Evolutionary conservation across 2,888 invertebrate genomes (phyloP).

Genomic region (Dolichomitus sp.): DNA sequence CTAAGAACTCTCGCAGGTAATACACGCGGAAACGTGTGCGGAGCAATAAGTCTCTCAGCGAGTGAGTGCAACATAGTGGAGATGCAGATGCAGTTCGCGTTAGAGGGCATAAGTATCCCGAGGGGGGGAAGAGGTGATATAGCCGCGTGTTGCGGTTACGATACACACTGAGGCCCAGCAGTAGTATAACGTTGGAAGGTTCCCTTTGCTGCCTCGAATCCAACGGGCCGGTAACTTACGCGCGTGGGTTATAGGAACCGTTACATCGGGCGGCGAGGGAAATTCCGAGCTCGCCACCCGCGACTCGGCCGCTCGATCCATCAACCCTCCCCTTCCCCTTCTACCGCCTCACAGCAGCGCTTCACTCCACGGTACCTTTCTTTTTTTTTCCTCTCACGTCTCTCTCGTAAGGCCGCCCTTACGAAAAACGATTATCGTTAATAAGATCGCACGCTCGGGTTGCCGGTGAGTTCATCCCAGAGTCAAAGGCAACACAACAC

Average conservation of each 20-base stretch:
- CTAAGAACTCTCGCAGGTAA: background rate
- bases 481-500: slow-evolving; percentile 16
- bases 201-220: slow-evolving; percentile 43
- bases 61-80: slow-evolving; percentile 19
- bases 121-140: slow-evolving; percentile 6
- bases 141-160: slow-evolving; percentile 51
- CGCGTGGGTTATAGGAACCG: slow-evolving; percentile 67
- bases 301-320: slow-evolving; percentile 62
- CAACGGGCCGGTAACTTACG: slow-evolving; percentile 60
- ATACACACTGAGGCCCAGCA: slow-evolving; percentile 12
- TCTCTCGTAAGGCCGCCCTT: background rate
- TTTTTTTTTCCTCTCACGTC: slow-evolving; percentile 3
- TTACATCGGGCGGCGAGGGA: slow-evolving; percentile 58
- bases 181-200: slow-evolving; percentile 47
- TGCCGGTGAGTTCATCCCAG: slow-evolving; percentile 36
- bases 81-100: slow-evolving; percentile 25
- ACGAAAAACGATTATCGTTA: slow-evolving; percentile 62
- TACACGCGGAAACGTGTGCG: slow-evolving; percentile 24
- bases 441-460: slow-evolving; percentile 60
- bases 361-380: background rate
- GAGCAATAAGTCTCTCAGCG: slow-evolving; percentile 11
- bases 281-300: slow-evolving; percentile 65
- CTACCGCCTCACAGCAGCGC: background rate
- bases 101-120: slow-evolving; percentile 4
- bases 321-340: slow-evolving; percentile 43